Conservation (phyloP, 2,113 vertebrate species). For the Caranx ignobilis region DNA sequence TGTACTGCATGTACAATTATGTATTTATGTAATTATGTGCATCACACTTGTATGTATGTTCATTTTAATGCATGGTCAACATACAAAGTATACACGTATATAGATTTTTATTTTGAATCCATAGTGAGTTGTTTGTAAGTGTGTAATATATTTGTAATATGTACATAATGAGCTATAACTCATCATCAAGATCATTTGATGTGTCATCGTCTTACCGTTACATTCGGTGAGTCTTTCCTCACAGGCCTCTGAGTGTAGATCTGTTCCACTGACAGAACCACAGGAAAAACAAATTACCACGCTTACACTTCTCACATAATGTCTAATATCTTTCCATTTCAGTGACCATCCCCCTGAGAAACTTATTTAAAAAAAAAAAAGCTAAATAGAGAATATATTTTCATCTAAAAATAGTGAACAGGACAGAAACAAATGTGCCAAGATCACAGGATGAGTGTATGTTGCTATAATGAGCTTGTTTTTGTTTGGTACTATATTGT, state of each 20-base stretch:
- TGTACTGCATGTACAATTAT: not conserved
- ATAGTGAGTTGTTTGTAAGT: no score
- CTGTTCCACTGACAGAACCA: constrained; percentile 76
- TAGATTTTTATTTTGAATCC: not conserved
- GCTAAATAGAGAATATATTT: not conserved
- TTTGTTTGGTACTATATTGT: no score
- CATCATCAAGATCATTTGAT: not conserved
- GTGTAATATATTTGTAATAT: not conserved
- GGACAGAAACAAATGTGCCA: no score
- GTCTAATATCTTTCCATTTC: not conserved
- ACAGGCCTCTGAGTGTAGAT: constrained; percentile 75
- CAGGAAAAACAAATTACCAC: not conserved
- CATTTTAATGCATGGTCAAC: not conserved
- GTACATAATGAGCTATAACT: not conserved
- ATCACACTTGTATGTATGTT: not conserved
- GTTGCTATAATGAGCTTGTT: no score
- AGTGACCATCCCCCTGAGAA: no score
- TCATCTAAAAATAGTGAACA: not conserved
- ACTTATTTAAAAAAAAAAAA: not conserved
- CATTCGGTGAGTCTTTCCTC: constrained; percentile 57
- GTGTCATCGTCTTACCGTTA: constrained; percentile 65
- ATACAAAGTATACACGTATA: not conserved
- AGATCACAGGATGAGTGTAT: no score
- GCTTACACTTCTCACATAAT: not conserved
- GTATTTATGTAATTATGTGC: no score